A percentile compares a stretch with the other conserved stretches of the same genome.
Evolutionary conservation across 2,888 invertebrate species (phyloP).

Genomic region (Hydraecia micacea): DNA sequence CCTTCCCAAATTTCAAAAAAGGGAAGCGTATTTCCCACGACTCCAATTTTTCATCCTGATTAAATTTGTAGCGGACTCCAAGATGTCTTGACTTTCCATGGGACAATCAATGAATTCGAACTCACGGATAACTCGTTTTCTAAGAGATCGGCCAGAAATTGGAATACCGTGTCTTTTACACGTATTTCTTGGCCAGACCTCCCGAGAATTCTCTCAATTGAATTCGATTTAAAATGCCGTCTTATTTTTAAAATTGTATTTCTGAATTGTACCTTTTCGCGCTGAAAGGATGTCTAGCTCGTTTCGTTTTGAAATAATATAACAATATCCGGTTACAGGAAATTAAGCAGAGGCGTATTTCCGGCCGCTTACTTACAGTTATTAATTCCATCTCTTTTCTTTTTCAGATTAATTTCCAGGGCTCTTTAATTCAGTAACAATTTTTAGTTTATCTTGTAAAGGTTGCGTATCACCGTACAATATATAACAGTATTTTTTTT

Average conservation of each 20-base stretch:
- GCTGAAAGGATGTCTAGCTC: slow-evolving; percentile 19
- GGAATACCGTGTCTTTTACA: slow-evolving; percentile 46
- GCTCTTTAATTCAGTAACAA: not conserved
- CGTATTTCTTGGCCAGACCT: slow-evolving; percentile 49
- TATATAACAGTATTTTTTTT: no score
- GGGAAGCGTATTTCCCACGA: slow-evolving; percentile 53
- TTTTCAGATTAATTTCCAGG: slow-evolving; percentile 14
- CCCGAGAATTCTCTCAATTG: slow-evolving; percentile 49
- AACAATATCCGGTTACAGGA: slow-evolving; percentile 59
- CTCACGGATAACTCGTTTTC: slow-evolving; percentile 55
- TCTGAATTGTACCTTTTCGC: slow-evolving; percentile 34
- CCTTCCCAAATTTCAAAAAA: slow-evolving; percentile 38
- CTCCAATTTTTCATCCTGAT: slow-evolving; percentile 60
- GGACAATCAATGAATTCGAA: slow-evolving; percentile 61
- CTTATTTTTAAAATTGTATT: slow-evolving; percentile 47
- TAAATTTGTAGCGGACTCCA: slow-evolving; percentile 53
- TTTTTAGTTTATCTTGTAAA: not conserved
- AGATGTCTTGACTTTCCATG: slow-evolving; percentile 53
- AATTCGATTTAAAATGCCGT: slow-evolving; percentile 56
- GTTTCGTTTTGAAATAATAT: slow-evolving; percentile 53
- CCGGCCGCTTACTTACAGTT: slow-evolving; percentile 41
- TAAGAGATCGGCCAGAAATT: slow-evolving; percentile 56
- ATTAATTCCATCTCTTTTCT: slow-evolving; percentile 44
- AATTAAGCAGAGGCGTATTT: slow-evolving; percentile 54
- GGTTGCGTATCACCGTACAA: no score